A percentile compares a stretch with the other conserved stretches of the same genome.
These are phyloP conservation scores for Perodicticus potto DNA, from an alignment of 2,797 vertebrate genomes.

Conservation along the genomic window DNA sequence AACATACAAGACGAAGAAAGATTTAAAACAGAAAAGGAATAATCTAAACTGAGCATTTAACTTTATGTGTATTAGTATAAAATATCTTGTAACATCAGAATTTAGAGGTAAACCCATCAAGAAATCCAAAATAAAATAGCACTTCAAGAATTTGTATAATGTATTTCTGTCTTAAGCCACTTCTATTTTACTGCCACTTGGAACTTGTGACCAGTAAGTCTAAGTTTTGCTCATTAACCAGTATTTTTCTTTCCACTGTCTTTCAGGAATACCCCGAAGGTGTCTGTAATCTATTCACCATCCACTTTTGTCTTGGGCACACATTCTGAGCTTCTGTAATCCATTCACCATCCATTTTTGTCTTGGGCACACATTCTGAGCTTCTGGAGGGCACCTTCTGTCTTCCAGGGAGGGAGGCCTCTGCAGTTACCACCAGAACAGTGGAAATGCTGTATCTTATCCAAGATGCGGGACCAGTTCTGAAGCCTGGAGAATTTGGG, in stretches of 20 bases:
- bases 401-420: neutral
- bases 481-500: neutral
- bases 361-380: neutral
- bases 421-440: neutral
- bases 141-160: neutral
- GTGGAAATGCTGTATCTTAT: neutral
- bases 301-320: neutral
- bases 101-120: neutral
- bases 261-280: neutral
- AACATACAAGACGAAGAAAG: neutral
- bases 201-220: neutral
- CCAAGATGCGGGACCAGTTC: neutral
- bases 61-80: neutral
- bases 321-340: neutral
- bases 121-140: neutral
- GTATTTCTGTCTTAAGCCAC: neutral
- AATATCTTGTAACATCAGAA: neutral
- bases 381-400: neutral
- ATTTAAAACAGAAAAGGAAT: neutral
- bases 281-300: neutral
- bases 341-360: neutral
- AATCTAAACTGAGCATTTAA: neutral
- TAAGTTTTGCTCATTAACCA: neutral
- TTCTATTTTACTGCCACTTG: neutral
- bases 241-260: neutral